These are phyloP conservation scores for Rhyacophila evoluta DNA, from an alignment of 2,888 invertebrate genomes.

Conservation along the genomic window DNA sequence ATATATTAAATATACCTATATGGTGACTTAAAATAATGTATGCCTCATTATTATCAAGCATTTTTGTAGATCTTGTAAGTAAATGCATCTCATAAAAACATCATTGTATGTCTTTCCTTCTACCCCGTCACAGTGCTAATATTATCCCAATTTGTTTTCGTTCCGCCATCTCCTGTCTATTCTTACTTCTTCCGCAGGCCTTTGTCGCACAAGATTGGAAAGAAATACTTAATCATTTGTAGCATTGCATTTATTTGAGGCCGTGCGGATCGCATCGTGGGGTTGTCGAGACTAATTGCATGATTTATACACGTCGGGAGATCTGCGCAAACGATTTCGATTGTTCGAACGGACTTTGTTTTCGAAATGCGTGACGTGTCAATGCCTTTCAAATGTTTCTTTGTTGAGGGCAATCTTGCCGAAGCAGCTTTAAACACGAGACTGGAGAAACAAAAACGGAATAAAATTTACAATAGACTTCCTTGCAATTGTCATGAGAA, in stretches of 20 bases:
- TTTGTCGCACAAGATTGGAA: slow-evolving; percentile 2
- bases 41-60: too few relatives aligned
- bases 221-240: neutral
- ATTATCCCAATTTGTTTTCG: slow-evolving; percentile 1
- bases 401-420: slow-evolving; percentile 2
- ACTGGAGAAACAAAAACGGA: neutral
- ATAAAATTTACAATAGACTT: neutral
- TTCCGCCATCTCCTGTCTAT: neutral
- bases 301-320: slow-evolving; percentile 43
- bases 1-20: too few relatives aligned
- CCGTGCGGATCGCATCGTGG: neutral
- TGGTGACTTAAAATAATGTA: too few relatives aligned
- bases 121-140: slow-evolving; percentile 5
- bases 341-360: slow-evolving; percentile 28
- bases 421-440: neutral
- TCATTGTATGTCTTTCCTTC: neutral
- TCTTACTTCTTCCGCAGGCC: neutral
- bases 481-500: neutral
- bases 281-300: slow-evolving; percentile 43
- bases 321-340: slow-evolving; percentile 14
- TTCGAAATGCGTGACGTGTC: neutral
- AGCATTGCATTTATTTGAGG: neutral
- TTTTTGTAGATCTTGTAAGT: too few relatives aligned
- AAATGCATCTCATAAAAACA: too few relatives aligned
- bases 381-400: slow-evolving; percentile 26